Conservation (phyloP, 2,113 vertebrate species). For the Anthoscopus minutus region DNA sequence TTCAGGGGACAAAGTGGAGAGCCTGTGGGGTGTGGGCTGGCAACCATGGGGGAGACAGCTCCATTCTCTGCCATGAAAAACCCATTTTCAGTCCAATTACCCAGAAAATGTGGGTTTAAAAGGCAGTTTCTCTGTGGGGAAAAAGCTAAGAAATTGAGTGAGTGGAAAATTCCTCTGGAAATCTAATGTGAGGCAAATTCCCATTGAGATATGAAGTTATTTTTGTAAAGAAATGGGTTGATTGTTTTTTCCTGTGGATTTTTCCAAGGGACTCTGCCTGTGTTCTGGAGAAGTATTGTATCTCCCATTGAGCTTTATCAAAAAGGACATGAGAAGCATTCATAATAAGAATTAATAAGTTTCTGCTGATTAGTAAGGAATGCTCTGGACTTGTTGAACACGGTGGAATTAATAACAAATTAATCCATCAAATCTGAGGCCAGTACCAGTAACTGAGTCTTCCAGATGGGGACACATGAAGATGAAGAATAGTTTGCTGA, state of each 20-base stretch:
- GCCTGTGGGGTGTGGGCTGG: background rate
- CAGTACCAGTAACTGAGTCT: background rate
- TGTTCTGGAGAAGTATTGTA: constrained; percentile 21
- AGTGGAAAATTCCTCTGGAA: constrained; percentile 24
- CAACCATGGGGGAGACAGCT: background rate
- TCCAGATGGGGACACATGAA: background rate
- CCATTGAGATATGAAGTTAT: background rate
- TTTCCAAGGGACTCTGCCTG: background rate
- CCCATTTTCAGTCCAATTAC: constrained; percentile 26
- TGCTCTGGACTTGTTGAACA: background rate
- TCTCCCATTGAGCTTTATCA: constrained; percentile 24
- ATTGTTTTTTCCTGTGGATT: background rate
- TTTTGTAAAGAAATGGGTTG: constrained; percentile 10
- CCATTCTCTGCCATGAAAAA: background rate
- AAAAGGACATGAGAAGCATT: constrained; percentile 28
- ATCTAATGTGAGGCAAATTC: constrained; percentile 2
- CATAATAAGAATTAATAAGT: constrained; percentile 51
- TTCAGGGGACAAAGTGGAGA: background rate
- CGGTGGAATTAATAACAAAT: background rate
- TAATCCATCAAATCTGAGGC: constrained; percentile 26
- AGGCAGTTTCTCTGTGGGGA: background rate
- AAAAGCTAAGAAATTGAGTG: background rate
- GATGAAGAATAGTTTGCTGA: background rate
- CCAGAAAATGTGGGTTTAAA: constrained; percentile 24
- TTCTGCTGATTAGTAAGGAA: constrained; percentile 43